phyloP scores from a whole-genome alignment of 2,113 vertebrate species.

The Rattus rattus region DNA sequence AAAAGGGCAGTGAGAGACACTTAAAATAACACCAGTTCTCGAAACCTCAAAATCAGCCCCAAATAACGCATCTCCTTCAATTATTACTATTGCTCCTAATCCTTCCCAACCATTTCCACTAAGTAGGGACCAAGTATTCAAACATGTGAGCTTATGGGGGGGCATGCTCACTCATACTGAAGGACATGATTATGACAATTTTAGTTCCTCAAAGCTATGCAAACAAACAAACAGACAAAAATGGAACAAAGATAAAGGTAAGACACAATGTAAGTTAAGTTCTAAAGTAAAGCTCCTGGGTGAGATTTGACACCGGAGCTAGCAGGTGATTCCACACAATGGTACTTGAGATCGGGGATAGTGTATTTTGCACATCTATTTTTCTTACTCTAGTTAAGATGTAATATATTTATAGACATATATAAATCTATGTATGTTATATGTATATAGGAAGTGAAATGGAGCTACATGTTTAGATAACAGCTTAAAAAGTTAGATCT shows the following conservation, averaged over 20 bases:
- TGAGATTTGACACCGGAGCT: background rate
- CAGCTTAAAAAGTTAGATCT: background rate
- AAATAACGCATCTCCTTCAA: background rate
- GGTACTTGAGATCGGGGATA: background rate
- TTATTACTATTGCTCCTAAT: background rate
- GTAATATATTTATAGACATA: background rate
- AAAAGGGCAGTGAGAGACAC: background rate
- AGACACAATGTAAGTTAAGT: background rate
- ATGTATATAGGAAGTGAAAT: background rate
- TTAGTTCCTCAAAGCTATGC: background rate
- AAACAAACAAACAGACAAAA: background rate
- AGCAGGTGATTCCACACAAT: background rate
- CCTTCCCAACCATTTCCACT: background rate
- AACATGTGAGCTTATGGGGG: background rate
- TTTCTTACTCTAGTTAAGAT: constrained; percentile 18
- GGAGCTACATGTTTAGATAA: background rate
- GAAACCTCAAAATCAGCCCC: background rate
- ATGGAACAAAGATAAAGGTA: background rate
- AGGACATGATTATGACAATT: background rate
- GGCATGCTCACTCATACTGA: background rate
- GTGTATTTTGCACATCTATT: background rate
- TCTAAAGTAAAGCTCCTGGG: background rate
- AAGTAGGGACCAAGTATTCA: background rate
- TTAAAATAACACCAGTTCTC: background rate
- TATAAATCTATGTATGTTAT: background rate